Evolutionary conservation across 2,797 vertebrate genomes (phyloP).

Genomic region (Pipistrellus kuhlii): DNA sequence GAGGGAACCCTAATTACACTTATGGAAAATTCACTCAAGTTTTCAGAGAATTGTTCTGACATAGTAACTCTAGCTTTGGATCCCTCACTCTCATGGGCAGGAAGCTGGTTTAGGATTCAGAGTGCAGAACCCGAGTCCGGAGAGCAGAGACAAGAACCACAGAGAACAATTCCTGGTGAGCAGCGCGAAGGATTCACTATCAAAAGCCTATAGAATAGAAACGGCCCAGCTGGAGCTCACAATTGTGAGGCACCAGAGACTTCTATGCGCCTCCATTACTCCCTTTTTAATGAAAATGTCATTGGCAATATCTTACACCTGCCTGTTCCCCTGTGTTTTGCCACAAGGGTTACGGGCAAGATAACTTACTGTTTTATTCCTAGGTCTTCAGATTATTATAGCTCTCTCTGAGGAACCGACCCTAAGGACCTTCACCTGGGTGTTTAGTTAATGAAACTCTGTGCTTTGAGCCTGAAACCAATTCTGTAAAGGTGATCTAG

Average conservation of each 20-base stretch:
- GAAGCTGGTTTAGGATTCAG: neutral
- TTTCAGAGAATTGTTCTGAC: neutral
- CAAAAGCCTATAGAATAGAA: neutral
- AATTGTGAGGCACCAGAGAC: neutral
- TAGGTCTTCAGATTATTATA: neutral
- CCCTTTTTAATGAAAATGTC: neutral
- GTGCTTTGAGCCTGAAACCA: neutral
- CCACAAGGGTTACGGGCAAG: fast-evolving
- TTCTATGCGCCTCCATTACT: too few relatives aligned
- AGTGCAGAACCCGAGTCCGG: neutral
- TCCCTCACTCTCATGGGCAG: neutral
- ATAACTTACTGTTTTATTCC: neutral
- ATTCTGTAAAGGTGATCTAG: neutral
- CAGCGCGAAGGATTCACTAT: neutral
- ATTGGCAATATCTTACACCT: neutral
- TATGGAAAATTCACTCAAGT: neutral
- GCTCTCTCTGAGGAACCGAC: neutral
- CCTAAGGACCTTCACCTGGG: neutral
- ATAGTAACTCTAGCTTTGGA: neutral
- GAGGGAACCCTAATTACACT: neutral
- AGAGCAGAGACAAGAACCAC: neutral
- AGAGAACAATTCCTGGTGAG: neutral
- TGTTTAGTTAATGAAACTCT: neutral
- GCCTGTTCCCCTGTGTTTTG: neutral
- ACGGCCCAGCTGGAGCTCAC: neutral